These are phyloP conservation scores for Agrotis puta DNA, from an alignment of 2,888 invertebrate species.

Conservation along the genomic window DNA sequence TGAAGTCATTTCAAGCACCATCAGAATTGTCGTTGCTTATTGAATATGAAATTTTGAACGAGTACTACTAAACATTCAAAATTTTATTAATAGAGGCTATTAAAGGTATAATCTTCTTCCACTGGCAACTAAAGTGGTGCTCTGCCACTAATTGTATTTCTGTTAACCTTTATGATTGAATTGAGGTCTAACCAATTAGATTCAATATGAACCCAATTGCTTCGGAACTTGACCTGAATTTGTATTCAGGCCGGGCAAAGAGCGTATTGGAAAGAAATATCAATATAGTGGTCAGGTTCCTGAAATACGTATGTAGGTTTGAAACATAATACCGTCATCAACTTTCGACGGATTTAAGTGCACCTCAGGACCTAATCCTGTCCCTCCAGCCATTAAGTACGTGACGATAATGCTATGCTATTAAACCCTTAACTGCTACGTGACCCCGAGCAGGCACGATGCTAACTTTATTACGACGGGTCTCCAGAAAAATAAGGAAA, in stretches of 20 bases:
- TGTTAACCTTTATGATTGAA: constrained; percentile 54
- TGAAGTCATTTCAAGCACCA: not conserved
- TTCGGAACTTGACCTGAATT: constrained; percentile 51
- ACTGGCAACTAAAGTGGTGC: constrained; percentile 27
- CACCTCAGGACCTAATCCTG: constrained; percentile 29
- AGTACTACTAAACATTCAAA: not conserved
- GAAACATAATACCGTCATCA: constrained; percentile 43
- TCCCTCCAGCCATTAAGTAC: constrained; percentile 50
- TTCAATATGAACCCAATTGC: constrained; percentile 47
- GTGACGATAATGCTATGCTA: constrained; percentile 55
- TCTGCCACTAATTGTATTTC: constrained; percentile 50
- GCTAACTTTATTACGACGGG: constrained; percentile 54
- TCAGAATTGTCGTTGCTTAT: not conserved
- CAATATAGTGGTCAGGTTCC: not conserved
- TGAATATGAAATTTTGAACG: not conserved
- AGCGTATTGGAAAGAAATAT: constrained; percentile 44
- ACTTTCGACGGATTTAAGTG: constrained; percentile 41
- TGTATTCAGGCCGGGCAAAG: constrained; percentile 32
- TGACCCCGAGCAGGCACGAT: constrained; percentile 36
- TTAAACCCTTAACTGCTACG: constrained; percentile 60
- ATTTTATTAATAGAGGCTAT: constrained; percentile 8
- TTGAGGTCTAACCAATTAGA: constrained; percentile 58
- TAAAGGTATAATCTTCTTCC: constrained; percentile 1
- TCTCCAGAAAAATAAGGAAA: constrained; percentile 36
- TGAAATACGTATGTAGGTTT: constrained; percentile 11